Evolutionary conservation across 2,797 vertebrate species (phyloP).

Genomic region (Loris lydekkerianus): DNA sequence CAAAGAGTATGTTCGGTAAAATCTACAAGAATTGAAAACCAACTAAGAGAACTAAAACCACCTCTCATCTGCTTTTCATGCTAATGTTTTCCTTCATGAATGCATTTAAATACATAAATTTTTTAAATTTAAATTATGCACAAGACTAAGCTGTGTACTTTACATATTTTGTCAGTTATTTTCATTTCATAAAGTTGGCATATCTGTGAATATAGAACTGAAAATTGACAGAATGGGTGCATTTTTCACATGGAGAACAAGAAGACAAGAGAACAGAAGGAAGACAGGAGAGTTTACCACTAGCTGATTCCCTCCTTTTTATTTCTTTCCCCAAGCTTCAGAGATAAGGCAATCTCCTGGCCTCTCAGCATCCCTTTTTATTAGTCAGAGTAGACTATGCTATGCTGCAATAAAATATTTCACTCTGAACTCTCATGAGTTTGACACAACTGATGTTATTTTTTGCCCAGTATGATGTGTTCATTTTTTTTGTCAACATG

Average conservation of each 20-base stretch:
- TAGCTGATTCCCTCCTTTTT: constrained; percentile 55
- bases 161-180: constrained; percentile 76
- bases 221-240: constrained; percentile 80
- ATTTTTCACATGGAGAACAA: constrained; percentile 58
- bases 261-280: constrained; percentile 53
- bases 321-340: background rate
- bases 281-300: background rate
- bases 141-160: constrained; percentile 78
- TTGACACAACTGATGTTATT: background rate
- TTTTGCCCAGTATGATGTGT: background rate
- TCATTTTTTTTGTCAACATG: background rate
- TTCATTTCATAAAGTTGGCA: constrained; percentile 79
- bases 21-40: constrained; percentile 62
- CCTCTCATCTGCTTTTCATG: constrained; percentile 77
- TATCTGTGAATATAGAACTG: constrained; percentile 78
- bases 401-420: background rate
- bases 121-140: constrained; percentile 81
- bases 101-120: constrained; percentile 80
- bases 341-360: constrained; percentile 6
- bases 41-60: constrained; percentile 53
- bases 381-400: background rate
- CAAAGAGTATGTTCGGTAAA: constrained; percentile 55
- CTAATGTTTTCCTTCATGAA: constrained; percentile 74
- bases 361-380: background rate
- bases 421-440: constrained; percentile 5